A percentile compares a stretch with the other conserved stretches of the same genome.
These are phyloP conservation scores for Ichneumoninae sp. DNA, from an alignment of 2,888 invertebrate species.

Conservation along the genomic window DNA sequence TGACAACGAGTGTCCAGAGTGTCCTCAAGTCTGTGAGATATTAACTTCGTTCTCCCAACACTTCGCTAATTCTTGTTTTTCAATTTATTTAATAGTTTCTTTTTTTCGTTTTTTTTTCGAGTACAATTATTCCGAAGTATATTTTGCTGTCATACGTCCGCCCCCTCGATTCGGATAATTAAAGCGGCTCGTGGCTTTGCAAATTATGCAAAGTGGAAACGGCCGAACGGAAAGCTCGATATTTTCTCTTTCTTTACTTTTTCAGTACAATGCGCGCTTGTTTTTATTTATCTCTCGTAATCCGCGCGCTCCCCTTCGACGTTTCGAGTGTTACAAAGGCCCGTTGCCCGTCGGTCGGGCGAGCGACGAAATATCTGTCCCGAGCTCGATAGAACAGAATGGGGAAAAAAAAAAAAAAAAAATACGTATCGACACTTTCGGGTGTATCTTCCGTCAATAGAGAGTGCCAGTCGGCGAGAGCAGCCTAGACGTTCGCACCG, in stretches of 20 bases:
- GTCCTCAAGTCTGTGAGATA: neutral
- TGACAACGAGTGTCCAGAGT: slow-evolving; percentile 4
- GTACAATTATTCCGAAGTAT: neutral
- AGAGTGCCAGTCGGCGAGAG: neutral
- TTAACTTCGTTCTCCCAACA: slow-evolving; percentile 1
- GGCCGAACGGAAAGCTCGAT: neutral
- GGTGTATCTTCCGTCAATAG: neutral
- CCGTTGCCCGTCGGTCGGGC: neutral
- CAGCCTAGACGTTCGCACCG: slow-evolving; percentile 17
- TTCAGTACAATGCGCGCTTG: neutral
- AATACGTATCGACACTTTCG: slow-evolving; percentile 4
- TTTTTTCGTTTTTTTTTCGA: neutral
- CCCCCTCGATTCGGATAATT: neutral
- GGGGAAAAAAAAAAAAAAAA: neutral
- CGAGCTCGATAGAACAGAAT: neutral
- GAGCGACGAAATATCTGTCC: neutral
- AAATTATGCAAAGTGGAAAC: neutral
- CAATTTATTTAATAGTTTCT: neutral
- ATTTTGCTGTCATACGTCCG: neutral
- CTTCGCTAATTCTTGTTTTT: neutral
- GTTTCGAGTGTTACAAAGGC: neutral
- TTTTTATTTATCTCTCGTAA: neutral
- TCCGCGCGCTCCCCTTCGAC: neutral
- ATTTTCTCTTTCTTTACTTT: neutral
- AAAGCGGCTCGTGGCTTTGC: neutral